Base-by-base conservation (phyloP, 2,888 invertebrate genomes). In the Alcis repandata region DNA sequence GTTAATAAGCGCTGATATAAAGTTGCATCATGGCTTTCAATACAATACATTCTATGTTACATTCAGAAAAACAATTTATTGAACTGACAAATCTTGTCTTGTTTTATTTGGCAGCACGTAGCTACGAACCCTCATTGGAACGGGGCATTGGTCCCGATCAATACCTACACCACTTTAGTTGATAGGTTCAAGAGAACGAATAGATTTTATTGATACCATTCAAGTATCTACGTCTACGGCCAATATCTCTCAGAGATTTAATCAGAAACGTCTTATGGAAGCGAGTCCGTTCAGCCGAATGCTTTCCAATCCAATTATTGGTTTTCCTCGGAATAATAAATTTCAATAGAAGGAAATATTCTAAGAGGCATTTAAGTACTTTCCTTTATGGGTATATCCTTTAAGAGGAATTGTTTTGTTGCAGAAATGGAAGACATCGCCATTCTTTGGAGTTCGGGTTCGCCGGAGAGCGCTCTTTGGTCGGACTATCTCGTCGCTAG, bases 401-500 rank as follows among this genome's bases (percentile, higher is more conserved):
- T 74, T 68, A 64, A 54, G 58, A 61, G 54, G 57, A 60, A 59
- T 54, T 57, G 22, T 73, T 60, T 86, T 86, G 78, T 90, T 88
- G 27, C 83, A 94, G 95, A 95, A 83, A 96, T 97, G 95, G 97
- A 97, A 88, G 97, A 97, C 84, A 97, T 97, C 71, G 94, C 97
- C 65, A 96, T 97, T 80, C 91, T 97, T 67, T 97, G 96, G 82
- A 95, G 97, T 77, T 96, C 95, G 64, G 95, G 95, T 66, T 97
- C 97, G 75, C 96, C 97, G 56, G 96, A 96, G 73, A 97, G 97
- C 68, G 95, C 95, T 22, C 88, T 97, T 58, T 97, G 97, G 96
- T 96, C 97, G 17, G 96, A 96, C 82, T 97, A 97, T 86, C 95
- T 97, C 74, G 95, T 95, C 52, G 96, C 96, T 61, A 97, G 97